Evolutionary conservation across 2,888 invertebrate species (phyloP), one percentile per base, ranked within the genome.

Genomic region (Cyclophora albipunctata): DNA sequence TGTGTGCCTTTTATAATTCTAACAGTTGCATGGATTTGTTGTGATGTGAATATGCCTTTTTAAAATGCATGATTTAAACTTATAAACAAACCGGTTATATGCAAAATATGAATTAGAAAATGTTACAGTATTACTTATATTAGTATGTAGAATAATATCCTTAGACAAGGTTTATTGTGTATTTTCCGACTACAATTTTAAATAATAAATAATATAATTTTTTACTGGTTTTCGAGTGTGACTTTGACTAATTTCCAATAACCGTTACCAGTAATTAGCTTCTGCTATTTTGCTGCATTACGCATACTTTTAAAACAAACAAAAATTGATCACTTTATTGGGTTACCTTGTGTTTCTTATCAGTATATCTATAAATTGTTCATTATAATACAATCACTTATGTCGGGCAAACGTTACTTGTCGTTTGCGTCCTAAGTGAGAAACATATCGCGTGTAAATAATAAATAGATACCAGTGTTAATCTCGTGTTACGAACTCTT

Each of bases 291-390:
- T 34, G 48, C 42, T 42, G 48, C 49, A 46, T 48, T 20, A 40
- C 40, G 40, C 41, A 45, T 47, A 44, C 35, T 45, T 35, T 47
- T 52, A 41, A 6, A 49, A 37, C 42, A 50, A 54, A 50, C 58
- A 53, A 54, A 55, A 60, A 60, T 64, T 68, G 60, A 67, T 67
- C 65, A 67, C 62, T 71, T 69, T 71, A 75, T 78, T 76, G 60
- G 66, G 71, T 71, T 78, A 71, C 77, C 73, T 77, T 74, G 77
- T 72, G 84, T 76, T 81, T 69, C 68, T 85, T 86, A 86, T 86
- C 87, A 78, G 63, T 80, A 69, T 81, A 81, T 82, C 81, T 78
- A 79, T 77, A 79, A 77, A 75, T 77, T 73, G 63, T 78, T 84
- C 76, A 83, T 73, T 81, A 77, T 71, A 70, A 72, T 20, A 20